These are phyloP conservation scores for Lethenteron reissneri DNA, from an alignment of 2,113 vertebrate genomes.

Conservation along the genomic window DNA sequence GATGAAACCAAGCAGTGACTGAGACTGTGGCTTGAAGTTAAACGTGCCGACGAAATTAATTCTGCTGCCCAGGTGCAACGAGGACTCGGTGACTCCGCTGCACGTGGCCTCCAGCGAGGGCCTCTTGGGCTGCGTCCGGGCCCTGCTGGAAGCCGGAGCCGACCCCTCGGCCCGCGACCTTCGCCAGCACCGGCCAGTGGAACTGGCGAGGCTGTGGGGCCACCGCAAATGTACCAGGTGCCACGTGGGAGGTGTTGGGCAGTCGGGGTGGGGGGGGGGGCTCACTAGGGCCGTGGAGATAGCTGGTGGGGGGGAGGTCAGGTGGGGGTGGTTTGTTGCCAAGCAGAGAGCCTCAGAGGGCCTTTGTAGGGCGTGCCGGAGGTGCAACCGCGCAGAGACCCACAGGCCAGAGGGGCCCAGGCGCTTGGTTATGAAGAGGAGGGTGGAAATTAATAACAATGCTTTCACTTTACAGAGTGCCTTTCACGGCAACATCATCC, in stretches of 20 bases:
- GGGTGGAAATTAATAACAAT: too few relatives aligned
- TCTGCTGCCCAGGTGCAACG: conserved; percentile 10
- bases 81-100: conserved; percentile 17
- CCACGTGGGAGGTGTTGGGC: background rate
- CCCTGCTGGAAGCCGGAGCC: conserved; percentile 18
- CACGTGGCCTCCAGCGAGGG: conserved; percentile 25
- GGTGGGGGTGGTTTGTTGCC: background rate
- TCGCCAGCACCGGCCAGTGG: conserved; percentile 19
- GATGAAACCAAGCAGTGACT: too few relatives aligned
- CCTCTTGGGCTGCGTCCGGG: conserved; percentile 17
- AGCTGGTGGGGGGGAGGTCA: background rate
- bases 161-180: conserved; percentile 16
- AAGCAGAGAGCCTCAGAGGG: background rate
- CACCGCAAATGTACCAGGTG: conserved; percentile 19
- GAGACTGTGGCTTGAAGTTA: too few relatives aligned
- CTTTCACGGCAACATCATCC: too few relatives aligned
- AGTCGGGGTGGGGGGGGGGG: too few relatives aligned
- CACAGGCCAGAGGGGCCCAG: background rate
- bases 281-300: background rate
- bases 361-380: background rate
- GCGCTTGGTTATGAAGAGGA: too few relatives aligned
- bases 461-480: too few relatives aligned
- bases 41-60: background rate
- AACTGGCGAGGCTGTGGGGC: conserved; percentile 20
- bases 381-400: background rate